These are phyloP conservation scores for Microtus pennsylvanicus DNA, from an alignment of 2,113 vertebrate genomes.

Conservation along the genomic window DNA sequence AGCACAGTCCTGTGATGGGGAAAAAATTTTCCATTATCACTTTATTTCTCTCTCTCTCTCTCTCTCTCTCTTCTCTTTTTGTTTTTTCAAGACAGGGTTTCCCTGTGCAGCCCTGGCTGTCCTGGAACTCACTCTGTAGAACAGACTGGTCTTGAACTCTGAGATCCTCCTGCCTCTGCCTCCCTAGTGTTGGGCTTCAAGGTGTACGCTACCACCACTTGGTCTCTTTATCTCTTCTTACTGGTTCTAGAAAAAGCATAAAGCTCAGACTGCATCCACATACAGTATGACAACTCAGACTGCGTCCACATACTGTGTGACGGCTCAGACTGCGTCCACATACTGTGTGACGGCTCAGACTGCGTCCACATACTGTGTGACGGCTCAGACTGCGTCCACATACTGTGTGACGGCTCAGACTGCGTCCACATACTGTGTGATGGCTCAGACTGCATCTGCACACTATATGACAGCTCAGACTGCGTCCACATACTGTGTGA, in stretches of 20 bases:
- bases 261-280: background rate
- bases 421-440: too few relatives aligned
- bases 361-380: too few relatives aligned
- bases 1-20: constrained; percentile 92
- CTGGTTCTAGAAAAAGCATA: constrained; percentile 10
- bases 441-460: too few relatives aligned
- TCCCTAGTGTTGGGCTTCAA: background rate
- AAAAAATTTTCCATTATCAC: background rate
- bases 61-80: background rate
- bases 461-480: too few relatives aligned
- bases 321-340: too few relatives aligned
- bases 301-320: too few relatives aligned
- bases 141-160: background rate
- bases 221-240: background rate
- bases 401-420: too few relatives aligned
- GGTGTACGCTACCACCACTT: background rate
- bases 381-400: background rate
- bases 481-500: too few relatives aligned
- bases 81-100: background rate
- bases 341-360: too few relatives aligned
- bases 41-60: background rate
- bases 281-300: too few relatives aligned
- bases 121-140: background rate
- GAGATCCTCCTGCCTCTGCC: background rate
- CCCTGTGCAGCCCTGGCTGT: background rate